A percentile compares a stretch with the other conserved stretches of the same genome.
Evolutionary conservation across 2,113 vertebrate species (phyloP).

Genomic region (Ahaetulla prasina): DNA sequence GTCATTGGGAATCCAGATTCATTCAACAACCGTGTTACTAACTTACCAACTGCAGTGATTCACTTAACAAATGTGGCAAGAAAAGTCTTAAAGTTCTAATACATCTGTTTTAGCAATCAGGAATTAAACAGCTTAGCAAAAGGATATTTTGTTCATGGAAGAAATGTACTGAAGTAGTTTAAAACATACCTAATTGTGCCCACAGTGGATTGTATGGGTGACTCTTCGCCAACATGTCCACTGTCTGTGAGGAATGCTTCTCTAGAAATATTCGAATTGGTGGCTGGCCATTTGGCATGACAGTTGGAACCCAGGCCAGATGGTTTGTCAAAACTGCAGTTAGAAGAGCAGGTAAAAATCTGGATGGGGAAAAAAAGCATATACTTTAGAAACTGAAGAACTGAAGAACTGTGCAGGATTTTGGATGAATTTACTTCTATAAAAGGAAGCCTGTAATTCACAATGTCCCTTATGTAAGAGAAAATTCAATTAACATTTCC

Average conservation of each 20-base stretch:
- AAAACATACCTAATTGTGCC: constrained; percentile 90
- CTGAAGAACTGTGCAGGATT: neutral
- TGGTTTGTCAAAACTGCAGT: constrained; percentile 97
- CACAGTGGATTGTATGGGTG: constrained; percentile 97
- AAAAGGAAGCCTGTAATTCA: neutral
- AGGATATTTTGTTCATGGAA: neutral
- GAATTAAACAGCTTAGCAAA: neutral
- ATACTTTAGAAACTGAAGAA: neutral
- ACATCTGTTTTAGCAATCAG: neutral
- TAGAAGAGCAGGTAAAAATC: constrained; percentile 94
- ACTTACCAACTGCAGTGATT: too few relatives aligned
- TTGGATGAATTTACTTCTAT: neutral
- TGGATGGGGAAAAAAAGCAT: constrained; percentile 63
- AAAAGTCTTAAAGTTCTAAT: too few relatives aligned
- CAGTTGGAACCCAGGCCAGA: constrained; percentile 96
- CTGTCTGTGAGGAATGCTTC: constrained; percentile 96
- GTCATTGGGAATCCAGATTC: too few relatives aligned
- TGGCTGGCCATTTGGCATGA: constrained; percentile 97
- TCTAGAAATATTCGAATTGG: constrained; percentile 97
- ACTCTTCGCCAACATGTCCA: constrained; percentile 96
- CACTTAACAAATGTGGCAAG: too few relatives aligned
- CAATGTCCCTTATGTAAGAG: neutral
- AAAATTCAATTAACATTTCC: neutral
- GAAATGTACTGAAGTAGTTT: neutral
- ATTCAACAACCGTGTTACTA: too few relatives aligned